A percentile compares a stretch with the other conserved stretches of the same genome.
Evolutionary conservation across 2,888 invertebrate genomes (phyloP).

Genomic region (Eupeodes latifasciatus): DNA sequence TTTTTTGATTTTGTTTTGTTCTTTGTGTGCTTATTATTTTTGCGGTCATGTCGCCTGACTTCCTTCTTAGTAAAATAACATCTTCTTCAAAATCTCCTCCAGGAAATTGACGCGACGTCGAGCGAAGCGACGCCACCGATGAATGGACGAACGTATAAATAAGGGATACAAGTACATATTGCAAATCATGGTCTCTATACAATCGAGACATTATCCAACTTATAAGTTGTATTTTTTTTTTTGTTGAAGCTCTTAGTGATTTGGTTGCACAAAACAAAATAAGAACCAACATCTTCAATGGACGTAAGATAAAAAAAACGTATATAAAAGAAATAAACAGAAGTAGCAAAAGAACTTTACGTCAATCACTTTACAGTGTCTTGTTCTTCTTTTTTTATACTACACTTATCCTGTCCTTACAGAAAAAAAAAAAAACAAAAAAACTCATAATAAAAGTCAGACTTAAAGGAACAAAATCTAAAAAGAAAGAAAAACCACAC

Average conservation of each 20-base stretch:
- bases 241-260: not conserved
- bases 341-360: constrained; percentile 12
- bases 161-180: constrained; percentile 11
- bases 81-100: constrained; percentile 30
- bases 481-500: not conserved
- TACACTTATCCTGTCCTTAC: not conserved
- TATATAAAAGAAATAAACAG: not conserved
- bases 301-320: not conserved
- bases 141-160: not conserved
- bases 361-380: constrained; percentile 40
- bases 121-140: not conserved
- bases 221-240: constrained; percentile 12
- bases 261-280: constrained; percentile 2
- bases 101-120: constrained; percentile 10
- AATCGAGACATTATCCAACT: constrained; percentile 34
- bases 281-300: constrained; percentile 18
- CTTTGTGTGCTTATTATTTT: not conserved
- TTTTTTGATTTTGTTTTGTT: not conserved
- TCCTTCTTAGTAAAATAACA: constrained; percentile 22
- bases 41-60: constrained; percentile 18
- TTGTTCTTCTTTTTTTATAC: not conserved
- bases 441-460: constrained; percentile 43
- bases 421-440: constrained; percentile 4
- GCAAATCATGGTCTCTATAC: constrained; percentile 47
- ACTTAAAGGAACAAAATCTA: constrained; percentile 14